Percentiles rank a stretch among this genome's conserved stretches.
Evolutionary conservation across 1,140 invertebrate species (phyloP).

Genomic region (Whitmania pigra): DNA sequence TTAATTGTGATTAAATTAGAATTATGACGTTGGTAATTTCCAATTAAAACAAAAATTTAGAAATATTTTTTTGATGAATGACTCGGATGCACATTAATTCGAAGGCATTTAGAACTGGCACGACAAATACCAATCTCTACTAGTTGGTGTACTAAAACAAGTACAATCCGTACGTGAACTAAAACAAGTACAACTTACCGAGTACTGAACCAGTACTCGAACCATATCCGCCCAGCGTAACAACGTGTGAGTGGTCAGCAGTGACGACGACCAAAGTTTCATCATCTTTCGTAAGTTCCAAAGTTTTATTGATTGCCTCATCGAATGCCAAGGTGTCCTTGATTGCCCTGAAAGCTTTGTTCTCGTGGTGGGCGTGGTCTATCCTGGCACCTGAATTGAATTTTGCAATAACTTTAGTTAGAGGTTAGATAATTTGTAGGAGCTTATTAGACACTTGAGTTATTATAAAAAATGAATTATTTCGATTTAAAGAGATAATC

Average conservation of each 20-base stretch:
- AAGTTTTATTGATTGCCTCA: slow-evolving; percentile 52
- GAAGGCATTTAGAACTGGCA: too few species aligned
- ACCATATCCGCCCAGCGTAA: slow-evolving; percentile 36
- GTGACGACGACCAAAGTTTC: slow-evolving; percentile 80
- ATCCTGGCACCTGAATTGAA: slow-evolving; percentile 47
- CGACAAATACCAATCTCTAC: too few species aligned
- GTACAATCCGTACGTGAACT: neutral
- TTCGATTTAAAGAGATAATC: too few species aligned
- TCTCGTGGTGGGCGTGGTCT: slow-evolving; percentile 72
- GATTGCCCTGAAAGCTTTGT: slow-evolving; percentile 61
- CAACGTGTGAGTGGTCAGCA: slow-evolving; percentile 61
- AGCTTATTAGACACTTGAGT: too few species aligned
- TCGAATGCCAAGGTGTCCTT: slow-evolving; percentile 65
- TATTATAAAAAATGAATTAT: too few species aligned
- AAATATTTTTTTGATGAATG: too few species aligned
- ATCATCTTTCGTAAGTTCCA: slow-evolving; percentile 47
- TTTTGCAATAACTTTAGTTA: neutral
- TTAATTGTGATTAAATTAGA: too few species aligned
- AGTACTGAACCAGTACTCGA: slow-evolving; percentile 36
- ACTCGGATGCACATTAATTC: too few species aligned
- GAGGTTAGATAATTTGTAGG: too few species aligned
- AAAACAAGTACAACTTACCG: slow-evolving; percentile 29
- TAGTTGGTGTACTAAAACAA: too few species aligned
- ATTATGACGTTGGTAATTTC: too few species aligned
- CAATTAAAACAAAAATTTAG: too few species aligned